Conservation (phyloP, 1,140 invertebrate species). For the Vollenhovia emeryi region DNA sequence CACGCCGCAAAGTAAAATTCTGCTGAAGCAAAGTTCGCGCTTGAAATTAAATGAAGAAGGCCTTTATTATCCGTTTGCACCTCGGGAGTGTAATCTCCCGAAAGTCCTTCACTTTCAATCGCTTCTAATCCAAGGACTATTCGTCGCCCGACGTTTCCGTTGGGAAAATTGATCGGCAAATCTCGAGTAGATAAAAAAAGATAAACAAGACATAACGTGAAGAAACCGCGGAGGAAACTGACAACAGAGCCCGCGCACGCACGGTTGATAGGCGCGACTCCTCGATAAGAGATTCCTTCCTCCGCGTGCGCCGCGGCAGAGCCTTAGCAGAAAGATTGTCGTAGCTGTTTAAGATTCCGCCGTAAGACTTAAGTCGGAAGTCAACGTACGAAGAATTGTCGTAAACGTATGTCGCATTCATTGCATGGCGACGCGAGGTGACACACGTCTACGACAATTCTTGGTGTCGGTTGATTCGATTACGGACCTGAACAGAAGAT, state of each 20-base stretch:
- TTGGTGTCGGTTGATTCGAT: too few relatives aligned
- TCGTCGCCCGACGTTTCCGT: constrained; percentile 6
- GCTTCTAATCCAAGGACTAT: constrained; percentile 3
- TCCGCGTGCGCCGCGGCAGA: too few relatives aligned
- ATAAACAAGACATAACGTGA: not conserved
- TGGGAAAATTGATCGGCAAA: not conserved
- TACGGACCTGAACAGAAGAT: too few relatives aligned
- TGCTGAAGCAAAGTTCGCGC: constrained; percentile 22
- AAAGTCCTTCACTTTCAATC: constrained; percentile 24
- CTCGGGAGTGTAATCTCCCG: constrained; percentile 13
- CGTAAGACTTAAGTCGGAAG: too few relatives aligned
- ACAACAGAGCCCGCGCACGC: not conserved
- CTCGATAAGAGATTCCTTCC: not conserved
- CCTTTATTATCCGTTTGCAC: constrained; percentile 13
- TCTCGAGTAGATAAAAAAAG: not conserved
- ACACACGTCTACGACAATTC: too few relatives aligned
- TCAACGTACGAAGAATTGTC: too few relatives aligned
- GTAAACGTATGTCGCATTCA: too few relatives aligned
- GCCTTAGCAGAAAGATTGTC: too few relatives aligned
- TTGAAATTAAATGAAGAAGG: constrained; percentile 22
- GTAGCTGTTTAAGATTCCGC: too few relatives aligned
- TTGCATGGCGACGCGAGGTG: too few relatives aligned
- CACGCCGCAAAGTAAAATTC: constrained; percentile 32
- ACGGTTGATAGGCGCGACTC: not conserved
- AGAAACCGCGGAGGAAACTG: not conserved